Evolutionary conservation across 2,888 invertebrate species (phyloP).

Genomic region (Gryllus longicercus): DNA sequence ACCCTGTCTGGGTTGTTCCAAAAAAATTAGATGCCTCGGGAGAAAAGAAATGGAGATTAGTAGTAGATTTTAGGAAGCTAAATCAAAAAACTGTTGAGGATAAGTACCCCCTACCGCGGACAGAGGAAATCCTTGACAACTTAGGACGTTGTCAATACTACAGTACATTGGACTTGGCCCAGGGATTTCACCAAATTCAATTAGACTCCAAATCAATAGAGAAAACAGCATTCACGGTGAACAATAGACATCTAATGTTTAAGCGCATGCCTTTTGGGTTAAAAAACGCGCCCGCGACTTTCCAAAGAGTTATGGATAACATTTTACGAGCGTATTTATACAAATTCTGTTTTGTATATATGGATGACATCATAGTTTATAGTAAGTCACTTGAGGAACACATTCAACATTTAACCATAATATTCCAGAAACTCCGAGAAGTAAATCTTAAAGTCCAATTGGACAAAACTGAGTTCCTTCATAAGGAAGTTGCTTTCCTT

Average conservation of each 20-base stretch:
- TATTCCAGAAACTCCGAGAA: too few species aligned
- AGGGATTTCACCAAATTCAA: neutral
- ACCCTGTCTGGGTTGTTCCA: slow-evolving; percentile 38
- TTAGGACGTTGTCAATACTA: slow-evolving; percentile 44
- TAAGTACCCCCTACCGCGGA: too few species aligned
- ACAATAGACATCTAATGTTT: neutral
- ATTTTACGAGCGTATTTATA: neutral
- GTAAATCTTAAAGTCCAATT: too few species aligned
- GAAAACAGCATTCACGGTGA: neutral
- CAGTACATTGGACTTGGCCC: slow-evolving; percentile 39
- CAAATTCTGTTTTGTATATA: neutral
- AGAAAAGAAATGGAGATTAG: too few species aligned
- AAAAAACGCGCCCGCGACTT: neutral
- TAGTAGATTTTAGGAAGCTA: too few species aligned
- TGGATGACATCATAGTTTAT: neutral
- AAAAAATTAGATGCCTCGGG: too few species aligned
- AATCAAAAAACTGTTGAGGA: too few species aligned
- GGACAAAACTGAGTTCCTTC: too few species aligned
- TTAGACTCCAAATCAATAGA: neutral
- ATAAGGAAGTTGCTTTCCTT: too few species aligned
- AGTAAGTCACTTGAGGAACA: neutral
- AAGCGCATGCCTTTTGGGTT: neutral
- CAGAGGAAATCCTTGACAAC: slow-evolving; percentile 42
- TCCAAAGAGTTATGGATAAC: too few species aligned
- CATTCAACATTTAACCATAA: too few species aligned